These are phyloP conservation scores for Hoplostethus mediterraneus DNA, from an alignment of 2,797 vertebrate species.

Conservation along the genomic window DNA sequence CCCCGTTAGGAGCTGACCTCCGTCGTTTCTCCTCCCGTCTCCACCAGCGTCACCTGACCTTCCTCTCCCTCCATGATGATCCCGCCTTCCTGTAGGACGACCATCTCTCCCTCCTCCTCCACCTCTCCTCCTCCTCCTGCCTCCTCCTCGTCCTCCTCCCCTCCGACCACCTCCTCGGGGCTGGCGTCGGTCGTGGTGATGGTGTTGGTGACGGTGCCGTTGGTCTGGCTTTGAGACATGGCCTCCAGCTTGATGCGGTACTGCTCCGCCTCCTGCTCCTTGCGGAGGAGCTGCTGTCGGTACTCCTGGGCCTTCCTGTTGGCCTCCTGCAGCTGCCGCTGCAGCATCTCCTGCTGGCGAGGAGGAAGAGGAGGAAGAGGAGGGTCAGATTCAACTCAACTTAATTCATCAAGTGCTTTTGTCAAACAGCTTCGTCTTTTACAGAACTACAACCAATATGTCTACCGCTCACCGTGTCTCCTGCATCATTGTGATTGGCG, in stretches of 20 bases:
- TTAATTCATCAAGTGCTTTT: too few relatives aligned
- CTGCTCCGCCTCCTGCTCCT: constrained; percentile 91
- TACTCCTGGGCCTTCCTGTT: constrained; percentile 89
- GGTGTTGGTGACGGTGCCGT: constrained; percentile 30
- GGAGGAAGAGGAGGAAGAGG: neutral
- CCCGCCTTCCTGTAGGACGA: constrained; percentile 82
- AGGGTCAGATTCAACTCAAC: too few relatives aligned
- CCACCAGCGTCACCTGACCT: constrained; percentile 84
- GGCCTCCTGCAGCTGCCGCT: constrained; percentile 87
- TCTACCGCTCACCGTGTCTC: constrained; percentile 78
- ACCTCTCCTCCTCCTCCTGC: constrained; percentile 59
- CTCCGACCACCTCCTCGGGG: constrained; percentile 78
- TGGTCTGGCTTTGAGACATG: constrained; percentile 80
- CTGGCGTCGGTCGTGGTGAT: constrained; percentile 21
- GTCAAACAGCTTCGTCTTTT: too few relatives aligned
- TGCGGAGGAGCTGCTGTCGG: constrained; percentile 87
- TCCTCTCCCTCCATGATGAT: constrained; percentile 84
- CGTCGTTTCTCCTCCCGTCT: constrained; percentile 70
- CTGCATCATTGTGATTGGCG: constrained; percentile 75
- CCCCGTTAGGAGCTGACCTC: constrained; percentile 79
- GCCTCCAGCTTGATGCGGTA: constrained; percentile 89
- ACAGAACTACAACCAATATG: too few relatives aligned
- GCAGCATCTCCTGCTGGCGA: constrained; percentile 75
- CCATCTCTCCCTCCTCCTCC: constrained; percentile 78
- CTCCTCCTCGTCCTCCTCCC: constrained; percentile 67